Base-by-base conservation (phyloP, 1,140 invertebrate species). In the Pseudomyrmex pallidus region DNA sequence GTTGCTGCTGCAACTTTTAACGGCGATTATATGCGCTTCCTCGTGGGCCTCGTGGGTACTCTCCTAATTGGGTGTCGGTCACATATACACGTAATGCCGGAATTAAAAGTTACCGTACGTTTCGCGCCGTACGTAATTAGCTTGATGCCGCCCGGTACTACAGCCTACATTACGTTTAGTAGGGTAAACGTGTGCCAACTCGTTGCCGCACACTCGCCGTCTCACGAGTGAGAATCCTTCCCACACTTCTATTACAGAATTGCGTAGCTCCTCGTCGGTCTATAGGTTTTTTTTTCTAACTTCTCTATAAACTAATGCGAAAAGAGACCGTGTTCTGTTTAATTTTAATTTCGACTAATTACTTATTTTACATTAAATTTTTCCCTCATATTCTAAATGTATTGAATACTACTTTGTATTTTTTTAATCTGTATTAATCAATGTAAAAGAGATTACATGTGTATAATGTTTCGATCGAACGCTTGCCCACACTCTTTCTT, bases 31-130 rank as follows among this genome's bases (percentile, higher is more conserved):
- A 62, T 48, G 61, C 74, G 61, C 44, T 80, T 70, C 76, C 54
- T 70, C 56, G 15, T 78, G 20, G 44, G 7, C 44, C 25, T 15
- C 48, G 35, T 56, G 46, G 52, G 54, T 12, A 22, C 62, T 61
- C 63, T 15, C 20, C n/a, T 66, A 82, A 59, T 82, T 78, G 57
- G 68, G 76, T 54, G 76, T 70, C 70, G 77, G 63, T 46, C 67
- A 35, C 35, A 35, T 35, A 67, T 56, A 44, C 15, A 61, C 46
- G 59, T 83, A 77, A 86, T 83, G 59, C 44, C 25, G 67, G 66
- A 76, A 87, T 87, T 83, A 86, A 87, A 87, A 86, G 85, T 87
- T 83, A 52, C 70, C 52, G 50, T 68, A 67, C n/a, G 84, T 61
- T 84, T 20, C 35, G 35, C 35, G 64, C 52, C 66, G 66, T 44